A percentile compares a stretch with the other conserved stretches of the same genome.
Conservation (phyloP, 2,888 invertebrate genomes). For the Aphodius granarius region DNA sequence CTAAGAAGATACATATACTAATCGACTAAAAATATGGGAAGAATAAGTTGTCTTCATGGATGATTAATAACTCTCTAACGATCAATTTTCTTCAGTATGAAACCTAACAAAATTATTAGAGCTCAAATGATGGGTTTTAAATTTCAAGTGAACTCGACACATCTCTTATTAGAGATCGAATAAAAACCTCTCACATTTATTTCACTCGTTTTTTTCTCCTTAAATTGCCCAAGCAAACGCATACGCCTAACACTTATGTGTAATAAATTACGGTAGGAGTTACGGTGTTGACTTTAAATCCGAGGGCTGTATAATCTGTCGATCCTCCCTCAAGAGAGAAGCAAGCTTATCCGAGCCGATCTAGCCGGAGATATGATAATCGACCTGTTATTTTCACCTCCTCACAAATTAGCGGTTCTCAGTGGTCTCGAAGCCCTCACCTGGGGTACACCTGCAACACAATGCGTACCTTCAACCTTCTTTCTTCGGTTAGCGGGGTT, state of each 20-base stretch:
- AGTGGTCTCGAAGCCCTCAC: constrained; percentile 42
- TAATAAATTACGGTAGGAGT: constrained; percentile 43
- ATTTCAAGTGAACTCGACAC: constrained; percentile 15
- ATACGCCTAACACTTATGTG: constrained; percentile 34
- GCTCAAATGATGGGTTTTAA: constrained; percentile 19
- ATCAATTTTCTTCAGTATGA: neutral
- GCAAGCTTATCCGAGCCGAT: constrained; percentile 26
- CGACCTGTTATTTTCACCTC: constrained; percentile 54
- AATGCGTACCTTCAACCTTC: neutral
- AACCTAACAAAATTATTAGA: neutral
- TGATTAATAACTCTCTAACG: neutral
- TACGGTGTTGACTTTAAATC: constrained; percentile 48
- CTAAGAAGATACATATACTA: too few species aligned
- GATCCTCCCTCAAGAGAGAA: constrained; percentile 22
- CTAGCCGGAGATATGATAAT: constrained; percentile 48
- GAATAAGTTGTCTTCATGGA: neutral
- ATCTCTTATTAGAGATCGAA: neutral
- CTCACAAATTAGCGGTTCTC: constrained; percentile 51
- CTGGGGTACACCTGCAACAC: constrained; percentile 46
- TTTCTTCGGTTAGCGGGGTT: neutral
- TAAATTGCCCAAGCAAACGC: constrained; percentile 20
- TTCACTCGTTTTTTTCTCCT: constrained; percentile 1
- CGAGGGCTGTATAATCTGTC: constrained; percentile 44
- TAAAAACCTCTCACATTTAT: neutral
- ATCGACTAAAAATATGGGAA: neutral